A percentile compares a stretch with the other conserved stretches of the same genome.
Conservation (phyloP, 2,797 vertebrate genomes). For the Morelia viridis region DNA sequence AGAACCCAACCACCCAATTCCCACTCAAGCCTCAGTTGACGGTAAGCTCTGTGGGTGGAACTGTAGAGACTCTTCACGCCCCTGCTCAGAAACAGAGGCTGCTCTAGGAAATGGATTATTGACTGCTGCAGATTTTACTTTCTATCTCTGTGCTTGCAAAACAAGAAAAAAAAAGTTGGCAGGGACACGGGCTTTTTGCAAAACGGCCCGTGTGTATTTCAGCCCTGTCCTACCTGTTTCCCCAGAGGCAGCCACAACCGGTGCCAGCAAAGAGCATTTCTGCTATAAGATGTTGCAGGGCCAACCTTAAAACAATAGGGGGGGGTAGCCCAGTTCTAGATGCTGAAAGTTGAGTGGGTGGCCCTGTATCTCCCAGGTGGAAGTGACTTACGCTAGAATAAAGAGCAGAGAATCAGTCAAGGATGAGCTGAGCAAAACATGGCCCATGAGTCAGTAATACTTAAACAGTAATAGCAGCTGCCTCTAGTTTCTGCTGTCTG, state of each 20-base stretch:
- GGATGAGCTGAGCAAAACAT: neutral
- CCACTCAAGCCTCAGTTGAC: neutral
- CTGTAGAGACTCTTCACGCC: neutral
- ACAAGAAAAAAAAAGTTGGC: neutral
- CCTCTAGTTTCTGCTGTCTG: neutral
- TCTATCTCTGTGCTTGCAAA: neutral
- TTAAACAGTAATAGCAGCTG: neutral
- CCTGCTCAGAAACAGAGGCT: constrained; percentile 8
- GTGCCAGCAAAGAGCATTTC: neutral
- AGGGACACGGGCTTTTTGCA: neutral
- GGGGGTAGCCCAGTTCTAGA: neutral
- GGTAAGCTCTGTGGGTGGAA: neutral
- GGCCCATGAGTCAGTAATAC: neutral
- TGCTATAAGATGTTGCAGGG: neutral
- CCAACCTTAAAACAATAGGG: neutral
- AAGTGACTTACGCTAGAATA: neutral
- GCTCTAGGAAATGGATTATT: neutral
- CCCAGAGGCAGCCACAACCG: neutral
- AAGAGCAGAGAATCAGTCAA: neutral
- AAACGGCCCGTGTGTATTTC: neutral
- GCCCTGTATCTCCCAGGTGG: neutral
- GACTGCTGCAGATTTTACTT: neutral
- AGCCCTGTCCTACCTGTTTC: neutral
- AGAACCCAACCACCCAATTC: constrained; percentile 10
- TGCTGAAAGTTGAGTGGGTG: too few relatives aligned